A percentile compares a stretch with the other conserved stretches of the same genome.
These are phyloP conservation scores for Coregonus sp. DNA, from an alignment of 2,797 vertebrate genomes.

Conservation along the genomic window DNA sequence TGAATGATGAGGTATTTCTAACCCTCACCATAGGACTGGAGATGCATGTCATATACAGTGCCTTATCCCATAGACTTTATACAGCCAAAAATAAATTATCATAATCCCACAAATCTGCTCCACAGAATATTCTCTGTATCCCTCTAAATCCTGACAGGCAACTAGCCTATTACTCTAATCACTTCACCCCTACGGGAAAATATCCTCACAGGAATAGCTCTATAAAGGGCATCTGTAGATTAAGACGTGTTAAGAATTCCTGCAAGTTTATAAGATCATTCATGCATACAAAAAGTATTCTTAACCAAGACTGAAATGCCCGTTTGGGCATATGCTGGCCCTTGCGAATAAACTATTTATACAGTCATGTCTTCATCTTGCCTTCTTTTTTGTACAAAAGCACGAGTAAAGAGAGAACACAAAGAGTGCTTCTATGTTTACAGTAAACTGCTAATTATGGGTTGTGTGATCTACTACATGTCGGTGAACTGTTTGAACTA, in stretches of 20 bases:
- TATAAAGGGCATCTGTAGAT: neutral
- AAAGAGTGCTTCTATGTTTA: too few species aligned
- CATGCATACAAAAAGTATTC: neutral
- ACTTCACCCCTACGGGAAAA: slow-evolving; percentile 13
- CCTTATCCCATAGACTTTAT: slow-evolving; percentile 50
- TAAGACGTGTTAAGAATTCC: neutral
- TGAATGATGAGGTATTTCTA: slow-evolving; percentile 56
- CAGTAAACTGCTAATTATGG: too few species aligned
- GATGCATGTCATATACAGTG: slow-evolving; percentile 54
- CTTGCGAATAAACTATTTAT: too few species aligned
- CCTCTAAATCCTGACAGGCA: slow-evolving; percentile 32
- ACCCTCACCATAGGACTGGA: slow-evolving; percentile 50
- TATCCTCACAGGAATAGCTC: slow-evolving; percentile 1
- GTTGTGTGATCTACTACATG: too few species aligned
- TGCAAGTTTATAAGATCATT: neutral
- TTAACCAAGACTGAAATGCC: too few species aligned
- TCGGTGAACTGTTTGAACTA: neutral
- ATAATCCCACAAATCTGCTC: slow-evolving; percentile 57
- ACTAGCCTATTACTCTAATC: slow-evolving; percentile 59
- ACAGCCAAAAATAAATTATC: slow-evolving; percentile 48
- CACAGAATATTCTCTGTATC: slow-evolving; percentile 31
- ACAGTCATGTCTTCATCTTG: too few species aligned
- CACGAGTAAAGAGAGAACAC: too few species aligned
- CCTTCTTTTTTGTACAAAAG: too few species aligned
- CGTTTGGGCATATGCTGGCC: too few species aligned